These are phyloP conservation scores for Isaurus tuberculatus DNA, from an alignment of 92 coral and sea anemone genomes.

Conservation along the genomic window DNA sequence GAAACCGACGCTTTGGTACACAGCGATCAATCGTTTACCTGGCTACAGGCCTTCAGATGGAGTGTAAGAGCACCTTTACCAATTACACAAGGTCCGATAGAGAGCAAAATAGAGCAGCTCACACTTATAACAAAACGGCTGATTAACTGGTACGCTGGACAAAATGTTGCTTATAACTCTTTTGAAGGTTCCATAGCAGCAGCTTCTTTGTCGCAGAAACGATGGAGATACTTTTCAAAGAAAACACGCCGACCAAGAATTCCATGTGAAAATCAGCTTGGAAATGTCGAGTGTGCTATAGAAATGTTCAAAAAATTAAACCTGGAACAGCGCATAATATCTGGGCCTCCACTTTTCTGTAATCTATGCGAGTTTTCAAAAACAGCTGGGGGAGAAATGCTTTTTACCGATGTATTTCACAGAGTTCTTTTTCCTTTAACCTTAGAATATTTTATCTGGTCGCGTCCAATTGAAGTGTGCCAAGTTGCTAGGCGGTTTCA, in stretches of 20 bases:
- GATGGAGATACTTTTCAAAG: conserved; percentile 11
- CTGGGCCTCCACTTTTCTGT: conserved; percentile 47
- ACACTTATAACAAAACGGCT: conserved; percentile 16
- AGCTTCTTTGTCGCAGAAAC: neutral
- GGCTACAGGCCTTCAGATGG: conserved; percentile 56
- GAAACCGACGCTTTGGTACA: conserved; percentile 41
- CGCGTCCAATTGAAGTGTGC: neutral
- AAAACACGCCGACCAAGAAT: neutral
- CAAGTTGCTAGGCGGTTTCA: neutral
- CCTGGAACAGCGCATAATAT: neutral
- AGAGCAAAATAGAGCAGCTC: conserved; percentile 15
- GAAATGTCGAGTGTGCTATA: conserved; percentile 27
- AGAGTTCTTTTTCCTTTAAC: neutral
- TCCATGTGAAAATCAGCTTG: conserved; percentile 16
- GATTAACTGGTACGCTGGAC: conserved; percentile 39
- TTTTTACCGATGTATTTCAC: neutral
- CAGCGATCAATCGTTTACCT: conserved; percentile 20
- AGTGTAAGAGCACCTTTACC: neutral
- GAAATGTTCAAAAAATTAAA: conserved; percentile 6
- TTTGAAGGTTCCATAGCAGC: neutral
- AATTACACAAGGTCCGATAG: neutral
- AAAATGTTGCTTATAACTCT: conserved; percentile 11
- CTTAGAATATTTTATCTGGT: neutral
- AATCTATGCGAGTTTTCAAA: neutral
- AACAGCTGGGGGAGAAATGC: neutral